Conservation (phyloP, 1,140 invertebrate species). For the Brachionus rubens region DNA sequence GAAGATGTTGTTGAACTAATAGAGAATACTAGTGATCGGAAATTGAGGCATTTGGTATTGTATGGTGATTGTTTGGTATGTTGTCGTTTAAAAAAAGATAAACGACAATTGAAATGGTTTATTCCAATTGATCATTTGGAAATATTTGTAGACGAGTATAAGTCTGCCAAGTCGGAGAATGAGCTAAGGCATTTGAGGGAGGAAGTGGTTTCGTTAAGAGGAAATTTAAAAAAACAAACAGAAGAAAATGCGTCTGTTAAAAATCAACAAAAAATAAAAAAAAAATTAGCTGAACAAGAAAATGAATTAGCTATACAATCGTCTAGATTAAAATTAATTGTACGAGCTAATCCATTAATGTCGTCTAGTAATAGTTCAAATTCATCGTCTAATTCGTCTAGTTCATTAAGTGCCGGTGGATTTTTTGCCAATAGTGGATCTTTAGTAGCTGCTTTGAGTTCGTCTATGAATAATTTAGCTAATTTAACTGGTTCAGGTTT, state of each 20-base stretch:
- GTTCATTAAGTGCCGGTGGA: not conserved
- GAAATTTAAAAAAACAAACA: slow-evolving; percentile 26
- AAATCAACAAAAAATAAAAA: slow-evolving; percentile 45
- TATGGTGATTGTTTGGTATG: slow-evolving; percentile 45
- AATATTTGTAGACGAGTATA: not conserved
- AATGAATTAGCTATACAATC: slow-evolving; percentile 40
- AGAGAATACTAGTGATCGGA: slow-evolving; percentile 6
- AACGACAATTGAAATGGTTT: slow-evolving; percentile 33
- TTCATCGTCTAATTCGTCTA: slow-evolving; percentile 21
- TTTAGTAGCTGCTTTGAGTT: slow-evolving; percentile 9
- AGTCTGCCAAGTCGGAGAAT: slow-evolving; percentile 14
- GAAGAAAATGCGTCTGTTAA: slow-evolving; percentile 29
- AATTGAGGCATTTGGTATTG: slow-evolving; percentile 6
- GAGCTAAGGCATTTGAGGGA: slow-evolving; percentile 30
- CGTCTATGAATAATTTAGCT: slow-evolving; percentile 36
- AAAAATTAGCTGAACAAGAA: slow-evolving; percentile 45
- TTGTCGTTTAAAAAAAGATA: slow-evolving; percentile 36
- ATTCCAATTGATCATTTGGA: slow-evolving; percentile 41
- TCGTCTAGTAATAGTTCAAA: not conserved
- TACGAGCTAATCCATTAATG: slow-evolving; percentile 2
- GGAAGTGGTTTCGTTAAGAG: slow-evolving; percentile 6
- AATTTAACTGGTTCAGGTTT: not conserved
- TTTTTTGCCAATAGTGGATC: not conserved
- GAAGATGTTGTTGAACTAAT: slow-evolving; percentile 40
- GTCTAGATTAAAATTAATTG: slow-evolving; percentile 30